Conservation (phyloP, 2,888 invertebrate genomes). For the Meandrusa payeni region DNA sequence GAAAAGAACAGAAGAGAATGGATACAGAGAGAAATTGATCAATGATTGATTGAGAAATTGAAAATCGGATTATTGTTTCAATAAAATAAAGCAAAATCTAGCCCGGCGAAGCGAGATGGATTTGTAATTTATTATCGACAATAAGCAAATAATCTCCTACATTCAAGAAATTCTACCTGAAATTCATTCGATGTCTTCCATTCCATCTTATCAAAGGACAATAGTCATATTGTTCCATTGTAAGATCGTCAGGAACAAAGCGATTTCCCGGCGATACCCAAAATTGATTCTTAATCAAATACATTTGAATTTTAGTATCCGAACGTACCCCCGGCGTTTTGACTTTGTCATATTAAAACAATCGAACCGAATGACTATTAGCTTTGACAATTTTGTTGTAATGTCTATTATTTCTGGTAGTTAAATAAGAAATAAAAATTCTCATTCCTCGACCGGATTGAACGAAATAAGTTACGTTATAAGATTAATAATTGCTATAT, state of each 20-base stretch:
- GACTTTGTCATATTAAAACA: conserved; percentile 8
- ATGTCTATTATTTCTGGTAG: neutral
- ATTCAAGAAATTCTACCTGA: conserved; percentile 12
- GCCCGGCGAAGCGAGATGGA: no score
- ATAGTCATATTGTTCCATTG: conserved; percentile 15
- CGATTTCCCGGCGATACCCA: neutral
- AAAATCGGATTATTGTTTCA: no score
- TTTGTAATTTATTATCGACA: no score
- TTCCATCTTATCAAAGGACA: conserved; percentile 6
- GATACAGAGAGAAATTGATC: no score
- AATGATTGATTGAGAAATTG: no score
- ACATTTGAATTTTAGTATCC: conserved; percentile 1
- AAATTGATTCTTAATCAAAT: conserved; percentile 21
- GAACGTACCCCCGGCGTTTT: neutral
- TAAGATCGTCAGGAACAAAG: conserved; percentile 10
- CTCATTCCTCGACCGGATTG: no score
- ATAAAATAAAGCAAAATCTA: no score
- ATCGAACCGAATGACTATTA: neutral
- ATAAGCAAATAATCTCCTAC: conserved; percentile 1
- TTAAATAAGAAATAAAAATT: no score
- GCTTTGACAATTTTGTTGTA: neutral
- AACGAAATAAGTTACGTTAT: no score
- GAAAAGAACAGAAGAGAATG: no score
- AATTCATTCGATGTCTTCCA: conserved; percentile 2
- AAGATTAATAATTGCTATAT: no score